Base-by-base conservation (phyloP, 2,888 invertebrate species). In the Erpobdella octoculata region DNA sequence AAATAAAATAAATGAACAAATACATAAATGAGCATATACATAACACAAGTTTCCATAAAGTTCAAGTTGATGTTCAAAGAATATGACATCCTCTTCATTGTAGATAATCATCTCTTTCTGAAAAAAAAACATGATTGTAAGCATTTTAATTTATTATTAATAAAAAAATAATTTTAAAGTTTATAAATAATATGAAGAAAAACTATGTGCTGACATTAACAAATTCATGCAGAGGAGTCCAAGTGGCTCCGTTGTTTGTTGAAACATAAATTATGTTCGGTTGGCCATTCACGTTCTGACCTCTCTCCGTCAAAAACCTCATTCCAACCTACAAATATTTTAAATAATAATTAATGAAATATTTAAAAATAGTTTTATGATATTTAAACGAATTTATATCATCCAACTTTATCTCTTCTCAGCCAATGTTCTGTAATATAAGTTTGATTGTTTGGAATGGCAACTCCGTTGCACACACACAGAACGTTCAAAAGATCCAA, bases 401-500 rank as follows among this genome's bases (percentile, higher is more conserved):
- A 41, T 37, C 31, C 69, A 65, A 81, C 82, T 79, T 79, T 78
- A 74, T 80, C 81, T 37, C 77, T 77, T 66, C 79, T 78, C 71
- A 83, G 79, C 82, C 82, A 82, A 58, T 78, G 77, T 74, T 82
- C 76, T 33, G 82, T 81, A 31, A 83, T 82, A 76, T 82, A 83
- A 5, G 79, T 78, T 74, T 83, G 82, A 75, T 83, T 83, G 77
- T 82, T 82, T n/a, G 81, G 80, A 59, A 82, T 82, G 28, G 81
- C 81, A 2, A 82, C 79, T 64, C 80, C 80, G 73, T 82, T 80
- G 76, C 82, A 83, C 3, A 83, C 82, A 76, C 82, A 83, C 21
- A 83, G 75, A 35, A 82, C 82, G 71, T 81, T 80, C 70, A 82
- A 75, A 36, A 82, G 77, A 71, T 82, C 82, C 62, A 82, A 75